Evolutionary conservation across 1,140 invertebrate genomes (phyloP), one percentile per base, ranked within the genome.

Genomic region (Stenopsyche tienmushanensis): DNA sequence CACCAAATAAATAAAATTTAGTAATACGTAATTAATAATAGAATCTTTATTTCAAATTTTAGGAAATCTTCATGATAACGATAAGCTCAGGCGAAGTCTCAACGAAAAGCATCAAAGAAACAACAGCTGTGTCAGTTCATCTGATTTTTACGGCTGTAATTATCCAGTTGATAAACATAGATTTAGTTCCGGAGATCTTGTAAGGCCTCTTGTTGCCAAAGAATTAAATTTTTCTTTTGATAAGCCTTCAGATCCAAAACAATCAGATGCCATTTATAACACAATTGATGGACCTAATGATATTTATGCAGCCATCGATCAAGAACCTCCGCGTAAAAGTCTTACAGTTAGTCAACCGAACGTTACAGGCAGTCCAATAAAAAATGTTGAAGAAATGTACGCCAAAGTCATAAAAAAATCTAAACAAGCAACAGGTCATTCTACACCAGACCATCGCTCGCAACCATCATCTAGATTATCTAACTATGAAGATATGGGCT

Each of bases 381-480:
- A 86, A 63, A 88, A 88, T 71, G 72, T 91, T 0, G 92, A 94
- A 72, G 91, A 92, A 70, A 91, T 93, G 88, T 93, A 93, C 73
- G 91, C 91, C 0, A 94, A 93, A 80, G 91, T 93, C 0, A 84
- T 87, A 72, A 90, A 90, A 72, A 87, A 86, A 73, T 81, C 83
- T 21, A 81, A 82, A 70, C n/a, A n/a, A n/a, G 10, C 39, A 15
- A 34, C 24, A 15, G 15, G 13, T 15, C 65, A 71, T 58, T 20
- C 63, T 26, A 66, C 2, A 39, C 15, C 24, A 0, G 57, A 18
- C 25, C 23, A 58, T 64, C 62, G 62, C 13, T 49, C 72, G 55
- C 53, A 62, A 45, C 64, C 74, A 26, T 47, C 69, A 23, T 66
- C 26, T 58, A 66, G 49, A 67, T 53, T 59, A 18, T 67, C 65